Evolutionary conservation across 2,113 vertebrate species (phyloP).

Genomic region (Eudyptes chrysolophus): DNA sequence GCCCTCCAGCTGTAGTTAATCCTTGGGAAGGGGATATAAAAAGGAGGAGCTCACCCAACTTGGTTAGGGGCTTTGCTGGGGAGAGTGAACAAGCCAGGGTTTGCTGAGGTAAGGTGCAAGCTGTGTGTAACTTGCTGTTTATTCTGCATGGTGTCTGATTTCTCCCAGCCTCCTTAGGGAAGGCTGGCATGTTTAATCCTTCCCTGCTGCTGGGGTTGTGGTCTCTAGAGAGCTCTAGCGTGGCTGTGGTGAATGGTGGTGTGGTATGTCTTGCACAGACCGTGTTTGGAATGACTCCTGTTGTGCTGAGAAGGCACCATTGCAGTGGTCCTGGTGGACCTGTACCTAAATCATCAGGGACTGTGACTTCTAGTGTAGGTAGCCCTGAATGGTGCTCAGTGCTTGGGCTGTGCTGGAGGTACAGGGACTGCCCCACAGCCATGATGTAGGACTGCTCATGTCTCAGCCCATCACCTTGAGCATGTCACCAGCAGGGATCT

Average conservation of each 20-base stretch:
- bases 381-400: not conserved
- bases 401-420: not conserved
- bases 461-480: not conserved
- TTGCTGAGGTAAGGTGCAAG: not conserved
- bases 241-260: not conserved
- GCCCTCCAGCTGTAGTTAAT: not conserved
- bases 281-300: not conserved
- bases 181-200: not conserved
- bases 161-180: not conserved
- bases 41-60: not conserved
- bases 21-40: not conserved
- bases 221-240: not conserved
- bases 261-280: not conserved
- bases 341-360: not conserved
- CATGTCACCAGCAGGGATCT: not conserved
- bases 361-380: no score
- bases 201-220: not conserved
- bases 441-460: no score
- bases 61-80: accelerated
- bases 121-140: not conserved
- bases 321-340: not conserved
- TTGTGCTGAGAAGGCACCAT: not conserved
- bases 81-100: accelerated
- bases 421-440: no score
- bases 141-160: not conserved